These are phyloP conservation scores for Drosophila pruinosa DNA, from an alignment of 1,140 invertebrate genomes.

Conservation along the genomic window DNA sequence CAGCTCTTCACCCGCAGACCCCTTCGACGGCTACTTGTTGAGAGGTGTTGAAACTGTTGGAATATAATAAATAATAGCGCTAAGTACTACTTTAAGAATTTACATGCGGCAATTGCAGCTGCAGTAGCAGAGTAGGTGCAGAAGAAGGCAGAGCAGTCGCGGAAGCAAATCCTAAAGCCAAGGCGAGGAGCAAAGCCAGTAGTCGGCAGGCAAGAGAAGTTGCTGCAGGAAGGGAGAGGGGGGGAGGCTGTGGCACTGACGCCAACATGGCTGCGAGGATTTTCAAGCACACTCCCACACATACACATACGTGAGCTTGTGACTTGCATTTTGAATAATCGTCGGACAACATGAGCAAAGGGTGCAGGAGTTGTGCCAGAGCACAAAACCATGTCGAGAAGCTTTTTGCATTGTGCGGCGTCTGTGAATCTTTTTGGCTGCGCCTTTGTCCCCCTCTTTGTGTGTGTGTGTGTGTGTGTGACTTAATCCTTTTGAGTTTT, in stretches of 20 bases:
- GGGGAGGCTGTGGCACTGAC: slow-evolving; percentile 36
- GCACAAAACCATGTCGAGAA: slow-evolving; percentile 32
- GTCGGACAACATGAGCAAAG: slow-evolving; percentile 42
- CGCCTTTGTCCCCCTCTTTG: slow-evolving; percentile 39
- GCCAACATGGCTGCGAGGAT: slow-evolving; percentile 77
- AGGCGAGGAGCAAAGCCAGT: background rate
- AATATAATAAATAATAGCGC: slow-evolving; percentile 82
- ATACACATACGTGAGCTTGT: slow-evolving; percentile 39
- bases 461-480: slow-evolving; percentile 31
- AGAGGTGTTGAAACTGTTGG: slow-evolving; percentile 82
- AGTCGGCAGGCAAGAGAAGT: background rate
- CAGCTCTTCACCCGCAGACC: background rate
- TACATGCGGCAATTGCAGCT: slow-evolving; percentile 77
- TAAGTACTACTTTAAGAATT: slow-evolving; percentile 83
- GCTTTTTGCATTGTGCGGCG: slow-evolving; percentile 72
- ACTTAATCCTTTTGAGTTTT: slow-evolving; percentile 81
- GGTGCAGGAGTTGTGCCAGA: background rate
- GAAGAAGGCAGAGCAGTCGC: slow-evolving; percentile 27
- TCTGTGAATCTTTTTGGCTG: slow-evolving; percentile 69
- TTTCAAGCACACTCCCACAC: slow-evolving; percentile 46
- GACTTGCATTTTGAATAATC: slow-evolving; percentile 80
- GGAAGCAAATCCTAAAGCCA: slow-evolving; percentile 56
- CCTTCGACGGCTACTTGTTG: slow-evolving; percentile 63
- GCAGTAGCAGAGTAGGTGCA: slow-evolving; percentile 41
- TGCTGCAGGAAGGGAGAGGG: slow-evolving; percentile 5